Evolutionary conservation across 2,888 invertebrate genomes (phyloP), one percentile per base, ranked within the genome.

Genomic region (Antheraea assamensis): DNA sequence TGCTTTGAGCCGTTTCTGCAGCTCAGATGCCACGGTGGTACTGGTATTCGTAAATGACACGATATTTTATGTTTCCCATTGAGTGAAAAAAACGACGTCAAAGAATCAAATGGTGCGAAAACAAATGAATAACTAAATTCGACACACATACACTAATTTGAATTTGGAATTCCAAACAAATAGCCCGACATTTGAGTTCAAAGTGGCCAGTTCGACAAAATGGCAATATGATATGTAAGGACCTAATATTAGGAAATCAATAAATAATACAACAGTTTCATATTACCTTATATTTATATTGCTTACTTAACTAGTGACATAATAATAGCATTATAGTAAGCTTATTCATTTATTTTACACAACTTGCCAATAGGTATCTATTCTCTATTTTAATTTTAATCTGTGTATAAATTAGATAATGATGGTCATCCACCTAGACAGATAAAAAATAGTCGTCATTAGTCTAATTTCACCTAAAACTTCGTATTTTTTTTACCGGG

Each of bases 251-350:
- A 30, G 61, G 61, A 64, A 64, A 64, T 58, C 10, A 24, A 58
- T 64, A 82, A 82, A 89, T 89, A 89, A 88, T 86, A 87, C 85
- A 85, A 83, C 76, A 76, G 74, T 85, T 82, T 86, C 86, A 85
- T 92, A 90, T 89, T 92, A 92, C 87, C 94, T 94, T 94, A 95
- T 93, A 92, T 93, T 94, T 94, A 94, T 93, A 94, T 94, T 95
- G 94, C 94, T 95, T 95, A 95, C 93, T 90, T 94, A 94, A 94
- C 93, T 95, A 94, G 93, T 93, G 94, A 94, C 94, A 94, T 94
- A 92, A 92, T 93, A 93, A 91, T 93, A 94, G 92, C 90, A 93
- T 92, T 92, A 93, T 91, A 90, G 89, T 93, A 94, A 93, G 93
- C 93, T 92, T 94, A 94, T 92, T 93, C 93, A 93, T 93, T 94